Evolutionary conservation across 2,113 vertebrate genomes (phyloP).

Genomic region (Micronisus gabar): DNA sequence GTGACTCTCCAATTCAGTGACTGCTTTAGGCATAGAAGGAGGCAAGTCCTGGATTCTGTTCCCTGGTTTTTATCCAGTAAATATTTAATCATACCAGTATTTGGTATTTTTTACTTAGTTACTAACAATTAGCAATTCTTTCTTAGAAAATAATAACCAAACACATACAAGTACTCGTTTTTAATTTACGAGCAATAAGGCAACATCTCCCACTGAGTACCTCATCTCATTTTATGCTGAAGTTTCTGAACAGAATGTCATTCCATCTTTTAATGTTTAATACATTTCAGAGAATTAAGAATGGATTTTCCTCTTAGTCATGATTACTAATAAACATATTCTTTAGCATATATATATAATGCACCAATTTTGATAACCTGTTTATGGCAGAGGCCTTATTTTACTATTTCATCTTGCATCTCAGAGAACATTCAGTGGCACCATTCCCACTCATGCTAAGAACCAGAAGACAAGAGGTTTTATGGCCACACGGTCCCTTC

Average conservation of each 20-base stretch:
- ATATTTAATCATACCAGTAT: not conserved
- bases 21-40: not conserved
- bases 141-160: not conserved
- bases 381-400: not conserved
- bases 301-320: not conserved
- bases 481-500: not conserved
- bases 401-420: not conserved
- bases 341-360: not conserved
- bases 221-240: not conserved
- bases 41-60: not conserved
- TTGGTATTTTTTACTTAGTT: not conserved
- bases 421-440: not conserved
- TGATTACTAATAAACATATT: not conserved
- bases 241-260: not conserved
- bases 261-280: not conserved
- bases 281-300: not conserved
- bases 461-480: not conserved
- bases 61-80: not conserved
- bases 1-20: not conserved
- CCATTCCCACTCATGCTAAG: not conserved
- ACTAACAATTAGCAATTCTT: not conserved
- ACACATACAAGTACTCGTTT: not conserved
- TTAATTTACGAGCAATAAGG: not conserved
- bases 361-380: not conserved
- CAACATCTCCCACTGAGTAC: not conserved